phyloP scores from a whole-genome alignment of 2,113 vertebrate species.

The Syngnathoides biaculeatus region DNA sequence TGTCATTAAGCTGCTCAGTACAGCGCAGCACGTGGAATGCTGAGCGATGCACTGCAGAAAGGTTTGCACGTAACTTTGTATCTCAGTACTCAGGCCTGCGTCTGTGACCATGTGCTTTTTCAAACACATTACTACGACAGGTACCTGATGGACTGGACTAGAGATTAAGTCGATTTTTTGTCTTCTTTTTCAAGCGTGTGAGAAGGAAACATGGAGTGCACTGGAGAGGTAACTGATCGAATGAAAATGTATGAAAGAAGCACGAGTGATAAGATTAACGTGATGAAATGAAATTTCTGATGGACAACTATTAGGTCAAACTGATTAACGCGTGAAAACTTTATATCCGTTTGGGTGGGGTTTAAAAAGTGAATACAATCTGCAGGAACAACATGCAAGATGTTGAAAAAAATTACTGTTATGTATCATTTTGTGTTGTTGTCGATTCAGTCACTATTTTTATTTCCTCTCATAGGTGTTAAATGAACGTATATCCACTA shows the following conservation, averaged over 20 bases:
- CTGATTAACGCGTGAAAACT: background rate
- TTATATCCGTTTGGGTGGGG: background rate
- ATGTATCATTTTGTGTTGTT: background rate
- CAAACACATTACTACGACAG: constrained; percentile 1
- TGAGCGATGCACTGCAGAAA: constrained; percentile 2
- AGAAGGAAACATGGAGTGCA: constrained; percentile 41
- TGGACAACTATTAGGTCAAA: background rate
- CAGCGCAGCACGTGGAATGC: constrained; percentile 43
- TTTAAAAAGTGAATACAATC: background rate
- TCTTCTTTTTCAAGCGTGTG: background rate
- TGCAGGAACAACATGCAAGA: too few relatives aligned
- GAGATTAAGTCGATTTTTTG: background rate
- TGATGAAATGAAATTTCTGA: background rate
- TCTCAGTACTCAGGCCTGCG: background rate
- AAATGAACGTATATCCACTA: background rate
- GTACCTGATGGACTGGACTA: constrained; percentile 8
- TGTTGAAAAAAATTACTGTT: background rate
- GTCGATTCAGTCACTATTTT: background rate
- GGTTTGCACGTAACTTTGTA: constrained; percentile 29
- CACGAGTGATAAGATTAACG: background rate
- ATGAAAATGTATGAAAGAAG: background rate
- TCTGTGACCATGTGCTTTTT: constrained; percentile 2
- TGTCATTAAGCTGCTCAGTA: constrained; percentile 59
- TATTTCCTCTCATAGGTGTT: background rate
- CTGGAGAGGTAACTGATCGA: constrained; percentile 41